These are phyloP conservation scores for Erynnis tages DNA, from an alignment of 2,888 invertebrate species.

Conservation along the genomic window DNA sequence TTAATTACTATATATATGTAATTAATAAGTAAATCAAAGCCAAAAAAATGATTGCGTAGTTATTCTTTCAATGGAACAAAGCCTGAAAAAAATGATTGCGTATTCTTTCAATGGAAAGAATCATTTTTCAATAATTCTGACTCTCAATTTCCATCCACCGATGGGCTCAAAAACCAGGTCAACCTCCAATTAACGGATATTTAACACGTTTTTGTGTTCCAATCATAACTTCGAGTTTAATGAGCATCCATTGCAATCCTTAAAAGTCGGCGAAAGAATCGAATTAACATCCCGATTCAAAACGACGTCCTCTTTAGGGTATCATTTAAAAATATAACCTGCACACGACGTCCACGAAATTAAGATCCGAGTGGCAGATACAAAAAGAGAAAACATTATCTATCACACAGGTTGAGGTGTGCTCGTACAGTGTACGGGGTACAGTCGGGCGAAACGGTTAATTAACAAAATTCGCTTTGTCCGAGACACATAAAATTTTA, in stretches of 20 bases:
- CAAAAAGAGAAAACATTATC: slow-evolving; percentile 61
- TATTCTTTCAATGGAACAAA: no score
- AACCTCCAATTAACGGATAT: no score
- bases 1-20: no score
- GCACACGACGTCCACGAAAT: slow-evolving; percentile 42
- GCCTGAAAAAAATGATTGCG: no score
- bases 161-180: no score
- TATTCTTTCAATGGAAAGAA: no score
- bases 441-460: slow-evolving; percentile 63
- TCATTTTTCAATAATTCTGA: no score
- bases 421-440: no score
- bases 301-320: slow-evolving; percentile 30
- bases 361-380: slow-evolving; percentile 61
- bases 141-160: no score
- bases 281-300: slow-evolving; percentile 27
- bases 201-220: slow-evolving; percentile 17
- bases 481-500: slow-evolving; percentile 79
- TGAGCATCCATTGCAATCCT: slow-evolving; percentile 13
- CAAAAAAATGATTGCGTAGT: no score
- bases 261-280: slow-evolving; percentile 22
- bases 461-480: slow-evolving; percentile 81
- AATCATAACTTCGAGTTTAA: slow-evolving; percentile 24
- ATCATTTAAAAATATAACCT: slow-evolving; percentile 36
- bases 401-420: slow-evolving; percentile 68
- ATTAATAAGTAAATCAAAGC: no score